phyloP scores from a whole-genome alignment of 2,888 invertebrate species.

The Steinernema scapterisci region DNA sequence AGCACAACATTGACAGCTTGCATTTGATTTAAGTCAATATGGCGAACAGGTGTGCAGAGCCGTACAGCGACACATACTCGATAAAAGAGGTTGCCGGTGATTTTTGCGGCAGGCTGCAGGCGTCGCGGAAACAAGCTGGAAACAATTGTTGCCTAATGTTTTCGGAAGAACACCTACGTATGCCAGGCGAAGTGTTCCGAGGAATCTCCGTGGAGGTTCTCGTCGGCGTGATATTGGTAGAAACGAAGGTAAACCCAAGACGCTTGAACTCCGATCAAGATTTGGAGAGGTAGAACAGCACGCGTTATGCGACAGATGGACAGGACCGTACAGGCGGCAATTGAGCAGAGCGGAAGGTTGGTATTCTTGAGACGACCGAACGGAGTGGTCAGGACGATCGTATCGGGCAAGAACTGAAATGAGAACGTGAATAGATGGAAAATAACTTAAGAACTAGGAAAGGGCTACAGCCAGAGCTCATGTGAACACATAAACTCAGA shows the following conservation, averaged over 20 bases:
- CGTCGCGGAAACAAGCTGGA: slow-evolving; percentile 61
- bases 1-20: slow-evolving; percentile 46
- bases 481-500: too few species aligned
- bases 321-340: slow-evolving; percentile 42
- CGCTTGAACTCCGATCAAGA: slow-evolving; percentile 57
- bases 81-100: not conserved
- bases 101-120: slow-evolving; percentile 52
- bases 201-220: slow-evolving; percentile 52
- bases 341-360: slow-evolving; percentile 56
- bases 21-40: slow-evolving; percentile 53
- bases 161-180: slow-evolving; percentile 43
- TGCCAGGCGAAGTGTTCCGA: slow-evolving; percentile 66
- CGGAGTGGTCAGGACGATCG: slow-evolving; percentile 60
- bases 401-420: slow-evolving; percentile 62
- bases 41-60: slow-evolving; percentile 42
- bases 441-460: too few species aligned
- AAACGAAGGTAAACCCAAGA: slow-evolving; percentile 66
- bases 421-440: too few species aligned
- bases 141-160: not conserved
- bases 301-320: slow-evolving; percentile 43
- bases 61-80: not conserved
- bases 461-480: too few species aligned
- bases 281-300: slow-evolving; percentile 43
- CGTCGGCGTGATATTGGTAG: slow-evolving; percentile 42
- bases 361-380: slow-evolving; percentile 63